Conservation (phyloP, 2,113 vertebrate species). For the Sapayoa aenigma region DNA sequence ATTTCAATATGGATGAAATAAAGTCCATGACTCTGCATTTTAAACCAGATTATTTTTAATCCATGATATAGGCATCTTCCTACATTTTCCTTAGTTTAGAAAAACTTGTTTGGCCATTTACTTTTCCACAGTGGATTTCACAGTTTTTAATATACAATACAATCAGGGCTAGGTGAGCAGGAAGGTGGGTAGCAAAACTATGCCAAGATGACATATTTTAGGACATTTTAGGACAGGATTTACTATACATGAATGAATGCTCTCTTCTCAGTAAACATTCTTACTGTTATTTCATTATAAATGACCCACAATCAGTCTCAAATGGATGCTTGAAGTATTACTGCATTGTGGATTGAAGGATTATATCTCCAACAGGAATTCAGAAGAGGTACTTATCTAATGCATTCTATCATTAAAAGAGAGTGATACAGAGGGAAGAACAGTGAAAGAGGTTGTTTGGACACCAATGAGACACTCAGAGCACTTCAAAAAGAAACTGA, state of each 20-base stretch:
- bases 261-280: background rate
- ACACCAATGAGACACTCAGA: background rate
- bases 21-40: background rate
- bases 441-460: background rate
- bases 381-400: background rate
- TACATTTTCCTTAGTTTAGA: background rate
- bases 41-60: background rate
- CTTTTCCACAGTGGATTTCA: background rate
- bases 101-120: background rate
- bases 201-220: background rate
- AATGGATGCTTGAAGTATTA: background rate
- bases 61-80: background rate
- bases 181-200: background rate
- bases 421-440: background rate
- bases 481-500: background rate
- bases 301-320: background rate
- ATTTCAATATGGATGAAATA: background rate
- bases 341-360: background rate
- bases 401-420: background rate
- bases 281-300: background rate
- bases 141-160: background rate
- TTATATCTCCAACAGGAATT: background rate
- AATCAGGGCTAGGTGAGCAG: background rate
- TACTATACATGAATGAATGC: background rate
- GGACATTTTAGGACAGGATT: background rate